Percentiles rank a stretch among this genome's conserved stretches.
These are phyloP conservation scores for Ardeotis arabs DNA, from an alignment of 2,113 vertebrate species.

Conservation along the genomic window DNA sequence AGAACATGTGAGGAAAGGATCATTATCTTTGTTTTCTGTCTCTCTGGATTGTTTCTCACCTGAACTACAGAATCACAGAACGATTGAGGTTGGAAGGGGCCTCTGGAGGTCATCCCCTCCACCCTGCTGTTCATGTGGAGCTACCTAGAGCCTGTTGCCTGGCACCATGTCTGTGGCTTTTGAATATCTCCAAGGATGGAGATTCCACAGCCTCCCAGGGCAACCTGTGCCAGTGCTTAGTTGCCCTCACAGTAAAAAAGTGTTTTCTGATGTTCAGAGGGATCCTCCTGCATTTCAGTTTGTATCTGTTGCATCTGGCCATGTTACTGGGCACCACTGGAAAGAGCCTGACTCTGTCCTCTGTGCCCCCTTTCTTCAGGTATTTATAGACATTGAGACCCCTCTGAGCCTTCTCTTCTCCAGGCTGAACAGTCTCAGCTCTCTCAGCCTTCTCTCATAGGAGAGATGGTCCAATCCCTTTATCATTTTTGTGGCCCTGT, in stretches of 20 bases:
- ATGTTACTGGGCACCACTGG: background rate
- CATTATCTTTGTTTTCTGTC: background rate
- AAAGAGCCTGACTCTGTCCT: background rate
- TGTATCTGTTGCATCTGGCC: background rate
- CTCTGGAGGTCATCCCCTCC: background rate
- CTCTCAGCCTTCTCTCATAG: background rate
- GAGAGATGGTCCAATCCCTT: background rate
- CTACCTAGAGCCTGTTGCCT: background rate
- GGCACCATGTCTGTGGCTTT: rapidly evolving
- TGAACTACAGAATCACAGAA: background rate
- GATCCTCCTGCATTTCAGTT: background rate
- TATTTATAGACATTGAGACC: background rate
- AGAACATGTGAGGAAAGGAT: background rate
- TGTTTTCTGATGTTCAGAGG: background rate
- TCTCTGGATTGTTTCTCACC: background rate
- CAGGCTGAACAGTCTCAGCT: background rate
- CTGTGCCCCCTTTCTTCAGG: background rate
- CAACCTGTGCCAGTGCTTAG: rapidly evolving
- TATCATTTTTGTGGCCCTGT: background rate
- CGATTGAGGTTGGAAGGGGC: background rate
- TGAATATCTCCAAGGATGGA: background rate
- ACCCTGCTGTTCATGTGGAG: background rate
- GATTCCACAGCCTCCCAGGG: background rate
- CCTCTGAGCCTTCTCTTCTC: too few species aligned
- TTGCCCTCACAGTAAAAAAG: background rate